Evolutionary conservation across 2,888 invertebrate genomes (phyloP).

Genomic region (Rhimphoctona megacephalus): DNA sequence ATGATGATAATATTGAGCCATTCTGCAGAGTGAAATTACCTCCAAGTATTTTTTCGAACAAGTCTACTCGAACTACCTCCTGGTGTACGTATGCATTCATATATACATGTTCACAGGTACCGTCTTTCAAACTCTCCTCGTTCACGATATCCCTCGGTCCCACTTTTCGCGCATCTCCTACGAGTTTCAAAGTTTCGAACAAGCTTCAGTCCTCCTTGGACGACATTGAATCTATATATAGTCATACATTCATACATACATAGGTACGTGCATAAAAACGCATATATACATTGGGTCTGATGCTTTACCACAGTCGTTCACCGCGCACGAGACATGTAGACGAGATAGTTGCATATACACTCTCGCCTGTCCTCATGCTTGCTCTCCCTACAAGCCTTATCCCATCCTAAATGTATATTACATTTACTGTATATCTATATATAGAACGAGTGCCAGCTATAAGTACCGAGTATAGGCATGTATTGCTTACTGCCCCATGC

Average conservation of each 20-base stretch:
- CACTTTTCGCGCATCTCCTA: slow-evolving; percentile 15
- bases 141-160: slow-evolving; percentile 15
- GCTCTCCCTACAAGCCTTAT: slow-evolving; percentile 19
- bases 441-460: background rate
- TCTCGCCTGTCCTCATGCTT: slow-evolving; percentile 8
- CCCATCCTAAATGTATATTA: slow-evolving; percentile 1
- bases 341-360: slow-evolving; percentile 9
- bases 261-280: background rate
- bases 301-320: slow-evolving; percentile 7
- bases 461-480: slow-evolving; percentile 28
- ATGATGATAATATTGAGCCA: background rate
- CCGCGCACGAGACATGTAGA: background rate
- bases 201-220: slow-evolving; percentile 13
- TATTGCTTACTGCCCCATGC: slow-evolving; percentile 42
- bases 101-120: background rate
- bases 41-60: background rate
- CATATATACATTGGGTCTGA: slow-evolving; percentile 7
- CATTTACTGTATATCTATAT: slow-evolving; percentile 15
- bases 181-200: slow-evolving; percentile 5
- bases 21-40: background rate
- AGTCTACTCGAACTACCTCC: slow-evolving; percentile 11
- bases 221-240: slow-evolving; percentile 11
- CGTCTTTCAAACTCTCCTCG: slow-evolving; percentile 24
- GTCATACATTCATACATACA: background rate
- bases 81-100: background rate